Base-by-base conservation (phyloP, 2,888 invertebrate genomes). In the Bruchidius siliquastri region DNA sequence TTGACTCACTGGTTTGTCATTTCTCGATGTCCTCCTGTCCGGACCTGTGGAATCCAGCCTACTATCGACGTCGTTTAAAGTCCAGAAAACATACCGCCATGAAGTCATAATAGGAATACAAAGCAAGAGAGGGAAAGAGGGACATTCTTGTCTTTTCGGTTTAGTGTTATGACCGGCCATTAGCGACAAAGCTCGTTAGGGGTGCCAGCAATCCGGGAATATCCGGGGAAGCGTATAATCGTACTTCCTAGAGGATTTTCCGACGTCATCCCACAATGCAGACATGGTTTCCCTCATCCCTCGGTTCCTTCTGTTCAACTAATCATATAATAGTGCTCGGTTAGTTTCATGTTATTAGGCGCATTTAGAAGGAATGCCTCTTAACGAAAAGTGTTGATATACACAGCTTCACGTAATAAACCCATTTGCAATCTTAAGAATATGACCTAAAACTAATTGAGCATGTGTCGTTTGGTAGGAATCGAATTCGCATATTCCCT, bases 101-200 rank as follows among this genome's bases (percentile, higher is more conserved):
- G 49, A 49, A 49, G 49, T 49, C 49, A 49, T 49, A 49, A 49
- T 49, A 49, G 49, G 49, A 49, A 49, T 49, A 49, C 49, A 49
- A 49, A 49, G 49, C 49, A 49, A 4, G 18, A 49, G 49, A 49
- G 49, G 49, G 49, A 49, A 26, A 26, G 77, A 78, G 75, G 76
- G 76, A 76, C 76, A 75, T 76, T 77, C 73, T 68, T 74, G 74
- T 67, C 71, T 73, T 72, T 72, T 75, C 76, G 73, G 49, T 76
- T 76, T 76, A 76, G 74, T 74, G 74, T 77, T 78, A 77, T 76
- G 74, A 74, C 70, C 71, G 67, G 73, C 71, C 77, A 75, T 77
- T 78, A 78, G 74, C 74, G 75, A 77, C 76, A 72, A 49, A 49
- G 49, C 49, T 49, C 49, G 49, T 49, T 49, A 49, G 49, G 49